A percentile compares a stretch with the other conserved stretches of the same genome.
phyloP scores from a whole-genome alignment of 2,888 invertebrate genomes.

The Erpobdella octoculata region DNA sequence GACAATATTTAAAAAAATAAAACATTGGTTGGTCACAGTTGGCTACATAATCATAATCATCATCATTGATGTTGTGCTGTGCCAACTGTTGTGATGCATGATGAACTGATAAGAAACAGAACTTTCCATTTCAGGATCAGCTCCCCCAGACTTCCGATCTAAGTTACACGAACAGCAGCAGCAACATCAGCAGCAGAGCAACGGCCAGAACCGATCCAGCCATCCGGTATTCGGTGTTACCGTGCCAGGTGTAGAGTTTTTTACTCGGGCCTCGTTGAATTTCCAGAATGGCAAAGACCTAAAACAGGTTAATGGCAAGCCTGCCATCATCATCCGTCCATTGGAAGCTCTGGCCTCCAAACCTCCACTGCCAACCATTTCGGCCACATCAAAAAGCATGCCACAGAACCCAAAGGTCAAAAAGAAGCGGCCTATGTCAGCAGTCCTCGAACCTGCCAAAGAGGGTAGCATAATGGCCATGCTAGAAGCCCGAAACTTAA shows the following conservation, averaged over 20 bases:
- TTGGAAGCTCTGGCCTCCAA: neutral
- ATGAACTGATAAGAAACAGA: conserved; percentile 14
- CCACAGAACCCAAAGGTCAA: neutral
- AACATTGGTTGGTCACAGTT: neutral
- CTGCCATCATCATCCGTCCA: neutral
- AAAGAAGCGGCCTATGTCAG: neutral
- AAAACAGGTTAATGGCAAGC: conserved; percentile 5
- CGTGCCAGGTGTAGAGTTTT: neutral
- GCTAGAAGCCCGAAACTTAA: conserved; percentile 4
- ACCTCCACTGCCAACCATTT: neutral
- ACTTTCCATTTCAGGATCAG: conserved; percentile 18
- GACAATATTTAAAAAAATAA: too few species aligned
- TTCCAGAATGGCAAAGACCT: neutral
- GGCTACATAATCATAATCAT: neutral
- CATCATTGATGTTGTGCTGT: neutral
- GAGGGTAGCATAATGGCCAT: neutral
- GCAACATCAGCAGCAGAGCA: neutral
- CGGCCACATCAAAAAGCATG: neutral
- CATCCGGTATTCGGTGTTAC: neutral
- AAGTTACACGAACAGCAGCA: conserved; percentile 15
- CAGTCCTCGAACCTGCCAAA: neutral
- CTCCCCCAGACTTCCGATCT: conserved; percentile 24
- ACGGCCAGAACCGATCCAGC: neutral
- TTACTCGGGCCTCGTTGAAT: neutral
- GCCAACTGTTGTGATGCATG: neutral